Evolutionary conservation across 1,140 invertebrate species (phyloP).

Genomic region (Euura saliciscinereae): DNA sequence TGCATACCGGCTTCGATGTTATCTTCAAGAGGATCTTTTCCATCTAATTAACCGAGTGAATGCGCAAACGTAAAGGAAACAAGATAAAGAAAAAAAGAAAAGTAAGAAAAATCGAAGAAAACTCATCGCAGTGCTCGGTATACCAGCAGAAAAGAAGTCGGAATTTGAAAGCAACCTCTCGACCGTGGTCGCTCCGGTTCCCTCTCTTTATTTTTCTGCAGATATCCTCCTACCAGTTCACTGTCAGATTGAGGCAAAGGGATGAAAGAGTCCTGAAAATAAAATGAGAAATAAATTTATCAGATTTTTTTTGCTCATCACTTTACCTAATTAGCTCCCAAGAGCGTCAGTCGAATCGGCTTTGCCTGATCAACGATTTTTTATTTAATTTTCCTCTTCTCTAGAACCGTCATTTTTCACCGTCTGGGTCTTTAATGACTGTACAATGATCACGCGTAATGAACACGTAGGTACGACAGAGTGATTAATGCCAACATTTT

Average conservation of each 20-base stretch:
- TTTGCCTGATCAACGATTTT: too few relatives aligned
- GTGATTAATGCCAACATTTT: constrained; percentile 9
- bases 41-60: constrained; percentile 9
- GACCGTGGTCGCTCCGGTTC: background rate
- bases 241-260: background rate
- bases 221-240: background rate
- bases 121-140: background rate
- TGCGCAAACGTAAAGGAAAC: background rate
- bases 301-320: background rate
- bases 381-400: too few relatives aligned
- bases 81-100: background rate
- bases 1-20: background rate
- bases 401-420: too few relatives aligned
- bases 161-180: constrained; percentile 12
- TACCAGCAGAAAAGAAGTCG: background rate
- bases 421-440: too few relatives aligned
- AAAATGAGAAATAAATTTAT: too few relatives aligned
- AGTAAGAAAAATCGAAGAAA: background rate
- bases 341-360: too few relatives aligned
- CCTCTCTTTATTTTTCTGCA: background rate
- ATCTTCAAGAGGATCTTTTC: constrained; percentile 2
- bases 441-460: too few relatives aligned
- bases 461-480: background rate
- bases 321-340: background rate
- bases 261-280: constrained; percentile 3